phyloP scores from a whole-genome alignment of 2,888 invertebrate species.

The Eupithecia subfuscata region DNA sequence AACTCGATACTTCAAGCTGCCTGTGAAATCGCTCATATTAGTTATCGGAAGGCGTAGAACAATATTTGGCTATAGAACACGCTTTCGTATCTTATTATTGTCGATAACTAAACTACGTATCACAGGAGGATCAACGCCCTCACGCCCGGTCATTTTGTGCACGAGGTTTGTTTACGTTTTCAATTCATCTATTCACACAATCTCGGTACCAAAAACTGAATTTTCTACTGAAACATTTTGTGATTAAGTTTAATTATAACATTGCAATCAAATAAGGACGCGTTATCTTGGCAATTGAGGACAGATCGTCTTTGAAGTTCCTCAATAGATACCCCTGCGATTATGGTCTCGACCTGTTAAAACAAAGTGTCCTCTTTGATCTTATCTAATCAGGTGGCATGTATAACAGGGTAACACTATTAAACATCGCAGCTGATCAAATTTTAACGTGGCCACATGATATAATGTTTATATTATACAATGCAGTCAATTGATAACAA shows the following conservation, averaged over 20 bases:
- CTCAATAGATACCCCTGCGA: constrained; percentile 57
- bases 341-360: constrained; percentile 40
- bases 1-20: constrained; percentile 58
- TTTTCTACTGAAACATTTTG: constrained; percentile 30
- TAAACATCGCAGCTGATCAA: constrained; percentile 41
- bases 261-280: constrained; percentile 53
- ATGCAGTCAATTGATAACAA: constrained; percentile 34
- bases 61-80: constrained; percentile 21
- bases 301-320: constrained; percentile 59
- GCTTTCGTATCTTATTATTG: constrained; percentile 37
- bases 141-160: constrained; percentile 67
- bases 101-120: constrained; percentile 43
- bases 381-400: constrained; percentile 50
- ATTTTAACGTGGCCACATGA: constrained; percentile 25
- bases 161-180: constrained; percentile 66
- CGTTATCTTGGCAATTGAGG: constrained; percentile 58
- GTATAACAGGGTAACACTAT: constrained; percentile 39
- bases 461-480: constrained; percentile 31
- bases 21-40: constrained; percentile 43
- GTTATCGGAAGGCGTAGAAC: neutral
- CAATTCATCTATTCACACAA: constrained; percentile 51
- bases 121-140: constrained; percentile 71
- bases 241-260: constrained; percentile 21
- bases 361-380: constrained; percentile 40
- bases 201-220: constrained; percentile 37